These are phyloP conservation scores for Amia ocellicauda DNA, from an alignment of 2,113 vertebrate species.

Conservation along the genomic window DNA sequence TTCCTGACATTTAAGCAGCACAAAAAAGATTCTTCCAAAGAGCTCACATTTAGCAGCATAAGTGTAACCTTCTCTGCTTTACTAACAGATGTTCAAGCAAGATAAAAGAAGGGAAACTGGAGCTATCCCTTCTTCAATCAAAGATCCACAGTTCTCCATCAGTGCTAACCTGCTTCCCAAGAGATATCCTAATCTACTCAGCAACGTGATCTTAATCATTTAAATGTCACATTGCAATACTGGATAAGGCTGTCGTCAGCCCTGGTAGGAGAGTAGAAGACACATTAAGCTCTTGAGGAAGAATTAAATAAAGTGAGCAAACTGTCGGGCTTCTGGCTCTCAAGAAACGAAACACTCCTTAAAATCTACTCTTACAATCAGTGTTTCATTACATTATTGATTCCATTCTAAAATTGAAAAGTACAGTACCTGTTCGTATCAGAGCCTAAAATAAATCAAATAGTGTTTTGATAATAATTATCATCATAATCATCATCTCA, in stretches of 20 bases:
- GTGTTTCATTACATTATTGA: slow-evolving; percentile 55
- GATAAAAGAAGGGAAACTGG: slow-evolving; percentile 25
- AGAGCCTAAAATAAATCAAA: too few relatives aligned
- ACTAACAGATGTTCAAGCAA: slow-evolving; percentile 20
- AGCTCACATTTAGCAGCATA: background rate
- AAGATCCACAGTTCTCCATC: slow-evolving; percentile 30
- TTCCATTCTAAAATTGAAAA: slow-evolving; percentile 61
- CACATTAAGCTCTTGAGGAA: slow-evolving; percentile 24
- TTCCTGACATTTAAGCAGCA: slow-evolving; percentile 25
- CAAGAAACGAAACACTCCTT: slow-evolving; percentile 45
- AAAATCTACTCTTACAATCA: slow-evolving; percentile 28
- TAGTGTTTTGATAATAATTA: too few relatives aligned
- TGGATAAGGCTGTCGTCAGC: slow-evolving; percentile 28
- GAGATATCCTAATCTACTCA: slow-evolving; percentile 41
- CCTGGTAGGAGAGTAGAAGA: slow-evolving; percentile 21
- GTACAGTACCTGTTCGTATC: too few relatives aligned
- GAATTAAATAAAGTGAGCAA: slow-evolving; percentile 29
- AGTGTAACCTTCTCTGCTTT: slow-evolving; percentile 14
- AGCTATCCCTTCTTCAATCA: slow-evolving; percentile 27
- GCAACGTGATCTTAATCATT: slow-evolving; percentile 41
- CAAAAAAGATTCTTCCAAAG: slow-evolving; percentile 18
- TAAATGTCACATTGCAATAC: slow-evolving; percentile 40
- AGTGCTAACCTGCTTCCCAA: slow-evolving; percentile 30
- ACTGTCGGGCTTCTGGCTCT: slow-evolving; percentile 30
- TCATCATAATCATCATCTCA: too few relatives aligned